Percentiles rank a stretch among this genome's conserved stretches.
Evolutionary conservation across 2,113 vertebrate species (phyloP).

Genomic region (Anhinga rufa): DNA sequence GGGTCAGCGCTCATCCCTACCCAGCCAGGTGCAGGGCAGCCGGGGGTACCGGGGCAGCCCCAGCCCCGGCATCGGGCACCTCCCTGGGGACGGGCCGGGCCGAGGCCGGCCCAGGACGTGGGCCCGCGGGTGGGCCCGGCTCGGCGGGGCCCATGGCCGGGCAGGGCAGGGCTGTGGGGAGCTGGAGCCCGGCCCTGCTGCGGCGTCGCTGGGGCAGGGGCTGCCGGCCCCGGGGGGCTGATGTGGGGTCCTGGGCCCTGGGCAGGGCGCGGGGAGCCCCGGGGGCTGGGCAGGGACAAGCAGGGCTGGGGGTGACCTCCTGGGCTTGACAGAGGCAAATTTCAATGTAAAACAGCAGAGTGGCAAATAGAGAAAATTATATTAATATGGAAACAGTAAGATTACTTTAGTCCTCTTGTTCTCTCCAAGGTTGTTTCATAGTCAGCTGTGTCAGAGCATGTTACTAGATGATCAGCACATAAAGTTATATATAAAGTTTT

Average conservation of each 20-base stretch:
- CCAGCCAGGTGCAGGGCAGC: background rate
- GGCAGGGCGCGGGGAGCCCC: background rate
- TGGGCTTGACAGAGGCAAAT: background rate
- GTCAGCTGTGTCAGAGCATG: background rate
- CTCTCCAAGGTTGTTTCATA: background rate
- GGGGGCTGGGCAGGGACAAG: too few relatives aligned
- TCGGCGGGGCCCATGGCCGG: fast-evolving
- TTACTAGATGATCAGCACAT: background rate
- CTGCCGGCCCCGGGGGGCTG: background rate
- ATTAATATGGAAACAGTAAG: background rate
- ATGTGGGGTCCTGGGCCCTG: fast-evolving
- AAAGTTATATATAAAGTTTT: background rate
- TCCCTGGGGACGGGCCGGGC: background rate
- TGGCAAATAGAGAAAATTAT: background rate
- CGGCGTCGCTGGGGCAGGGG: fast-evolving
- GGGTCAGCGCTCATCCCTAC: background rate
- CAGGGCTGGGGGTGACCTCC: background rate
- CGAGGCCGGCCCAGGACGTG: background rate
- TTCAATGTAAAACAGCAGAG: background rate
- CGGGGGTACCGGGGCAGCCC: fast-evolving
- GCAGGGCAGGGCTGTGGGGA: background rate
- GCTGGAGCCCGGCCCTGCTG: background rate
- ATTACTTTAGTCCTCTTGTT: background rate
- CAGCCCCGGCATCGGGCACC: fast-evolving
- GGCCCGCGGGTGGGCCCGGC: fast-evolving